Evolutionary conservation across 2,797 vertebrate genomes (phyloP).

Genomic region (Vultur gryphus): DNA sequence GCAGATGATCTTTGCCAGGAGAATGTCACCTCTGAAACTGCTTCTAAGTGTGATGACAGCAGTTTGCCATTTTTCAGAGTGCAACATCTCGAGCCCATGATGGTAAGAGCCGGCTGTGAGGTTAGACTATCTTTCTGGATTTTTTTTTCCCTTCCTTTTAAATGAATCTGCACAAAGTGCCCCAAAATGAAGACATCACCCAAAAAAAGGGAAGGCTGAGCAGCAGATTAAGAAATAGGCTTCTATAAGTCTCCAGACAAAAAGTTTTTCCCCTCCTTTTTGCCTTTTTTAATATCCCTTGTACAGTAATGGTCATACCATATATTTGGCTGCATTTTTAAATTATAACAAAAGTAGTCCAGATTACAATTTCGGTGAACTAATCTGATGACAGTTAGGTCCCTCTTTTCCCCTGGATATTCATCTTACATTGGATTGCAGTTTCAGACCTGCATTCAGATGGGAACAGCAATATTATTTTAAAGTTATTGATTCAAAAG

Average conservation of each 20-base stretch:
- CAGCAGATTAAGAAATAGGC: neutral
- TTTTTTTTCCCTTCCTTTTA: neutral
- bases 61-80: neutral
- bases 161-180: neutral
- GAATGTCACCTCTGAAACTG: neutral
- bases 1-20: neutral
- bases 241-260: neutral
- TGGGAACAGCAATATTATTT: conserved; percentile 47
- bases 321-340: neutral
- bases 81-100: neutral
- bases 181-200: neutral
- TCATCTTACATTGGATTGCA: conserved; percentile 13
- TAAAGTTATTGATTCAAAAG: conserved; percentile 63
- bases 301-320: neutral
- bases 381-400: neutral
- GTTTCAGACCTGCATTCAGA: conserved; percentile 33
- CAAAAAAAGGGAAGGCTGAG: neutral
- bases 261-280: neutral
- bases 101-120: neutral
- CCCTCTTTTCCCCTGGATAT: neutral
- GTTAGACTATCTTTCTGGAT: neutral
- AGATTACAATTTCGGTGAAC: neutral
- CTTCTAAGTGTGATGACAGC: neutral
- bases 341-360: neutral
- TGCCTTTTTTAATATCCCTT: neutral